Evolutionary conservation across 2,797 vertebrate species (phyloP).

Genomic region (Chelmon rostratus): DNA sequence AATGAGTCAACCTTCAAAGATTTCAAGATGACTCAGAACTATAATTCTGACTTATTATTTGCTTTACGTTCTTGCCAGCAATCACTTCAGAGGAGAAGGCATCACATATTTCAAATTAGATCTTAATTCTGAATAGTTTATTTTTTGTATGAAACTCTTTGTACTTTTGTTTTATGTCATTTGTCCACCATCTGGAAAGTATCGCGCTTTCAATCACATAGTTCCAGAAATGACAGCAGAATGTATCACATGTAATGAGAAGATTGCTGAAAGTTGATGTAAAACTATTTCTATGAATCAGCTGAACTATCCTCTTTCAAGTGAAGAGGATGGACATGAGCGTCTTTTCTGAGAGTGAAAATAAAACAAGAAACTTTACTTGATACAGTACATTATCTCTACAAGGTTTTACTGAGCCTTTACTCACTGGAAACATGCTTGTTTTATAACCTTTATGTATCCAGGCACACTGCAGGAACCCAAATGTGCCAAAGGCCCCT

Average conservation of each 20-base stretch:
- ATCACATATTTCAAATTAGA: constrained; percentile 5
- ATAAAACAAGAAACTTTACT: neutral
- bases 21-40: constrained; percentile 14
- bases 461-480: constrained; percentile 7
- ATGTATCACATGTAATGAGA: neutral
- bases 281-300: neutral
- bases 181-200: constrained; percentile 7
- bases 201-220: neutral
- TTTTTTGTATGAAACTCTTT: neutral
- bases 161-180: neutral
- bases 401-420: neutral
- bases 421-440: neutral
- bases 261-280: constrained; percentile 2
- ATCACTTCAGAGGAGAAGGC: neutral
- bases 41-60: constrained; percentile 7
- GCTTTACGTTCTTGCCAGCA: neutral
- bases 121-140: neutral
- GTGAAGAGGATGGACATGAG: neutral
- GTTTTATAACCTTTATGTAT: constrained; percentile 13
- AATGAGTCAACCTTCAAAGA: neutral
- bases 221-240: neutral
- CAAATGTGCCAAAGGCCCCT: constrained; percentile 13
- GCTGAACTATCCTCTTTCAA: neutral
- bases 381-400: neutral
- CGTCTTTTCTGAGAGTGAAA: no score